These are phyloP conservation scores for Dendrolimus kikuchii DNA, from an alignment of 1,140 invertebrate genomes.

Conservation along the genomic window DNA sequence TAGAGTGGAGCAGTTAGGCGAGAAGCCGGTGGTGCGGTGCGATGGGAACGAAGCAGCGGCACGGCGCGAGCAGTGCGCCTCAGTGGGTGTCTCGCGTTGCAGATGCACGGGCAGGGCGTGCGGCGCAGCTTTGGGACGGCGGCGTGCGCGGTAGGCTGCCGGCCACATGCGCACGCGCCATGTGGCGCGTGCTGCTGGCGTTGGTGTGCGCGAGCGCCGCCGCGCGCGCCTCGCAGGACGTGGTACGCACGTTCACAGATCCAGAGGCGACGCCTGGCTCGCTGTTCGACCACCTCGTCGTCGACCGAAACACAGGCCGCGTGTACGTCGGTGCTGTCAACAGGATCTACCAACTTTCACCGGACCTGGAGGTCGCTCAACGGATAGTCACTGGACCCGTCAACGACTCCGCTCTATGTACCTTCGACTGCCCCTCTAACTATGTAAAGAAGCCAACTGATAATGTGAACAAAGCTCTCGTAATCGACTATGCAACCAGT, in stretches of 20 bases:
- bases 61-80: conserved; percentile 37
- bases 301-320: conserved; percentile 92
- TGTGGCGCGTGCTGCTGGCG: conserved; percentile 68
- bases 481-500: conserved; percentile 93
- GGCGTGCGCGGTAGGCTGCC: conserved; percentile 49
- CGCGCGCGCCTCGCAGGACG: conserved; percentile 72
- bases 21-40: conserved; percentile 48
- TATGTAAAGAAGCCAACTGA: conserved; percentile 83
- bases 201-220: conserved; percentile 61
- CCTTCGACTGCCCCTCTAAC: conserved; percentile 86
- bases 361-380: conserved; percentile 85
- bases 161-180: conserved; percentile 62
- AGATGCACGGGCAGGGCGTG: conserved; percentile 51
- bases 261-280: conserved; percentile 70
- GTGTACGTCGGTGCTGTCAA: conserved; percentile 96
- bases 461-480: conserved; percentile 96
- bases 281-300: conserved; percentile 88
- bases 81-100: conserved; percentile 63
- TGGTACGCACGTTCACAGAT: conserved; percentile 78
- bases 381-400: conserved; percentile 90
- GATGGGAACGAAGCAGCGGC: conserved; percentile 52
- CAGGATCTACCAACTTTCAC: conserved; percentile 91
- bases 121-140: conserved; percentile 36
- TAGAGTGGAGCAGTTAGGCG: conserved; percentile 21
- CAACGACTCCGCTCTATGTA: conserved; percentile 91